Percentiles rank a stretch among this genome's conserved stretches.
These are phyloP conservation scores for Mesochorus sp. DNA, from an alignment of 2,888 invertebrate genomes.

Conservation along the genomic window DNA sequence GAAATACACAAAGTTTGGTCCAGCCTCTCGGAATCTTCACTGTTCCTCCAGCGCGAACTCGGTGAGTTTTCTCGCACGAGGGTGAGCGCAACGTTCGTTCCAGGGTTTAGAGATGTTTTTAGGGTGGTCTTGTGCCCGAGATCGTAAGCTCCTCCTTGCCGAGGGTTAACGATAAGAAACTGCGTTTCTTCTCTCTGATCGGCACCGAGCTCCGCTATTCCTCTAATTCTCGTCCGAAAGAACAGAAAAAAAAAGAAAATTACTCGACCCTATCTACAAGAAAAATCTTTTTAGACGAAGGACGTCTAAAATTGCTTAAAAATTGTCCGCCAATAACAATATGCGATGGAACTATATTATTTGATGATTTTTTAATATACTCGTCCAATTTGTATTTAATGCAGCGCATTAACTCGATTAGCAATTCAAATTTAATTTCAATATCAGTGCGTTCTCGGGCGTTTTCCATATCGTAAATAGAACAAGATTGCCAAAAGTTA, in stretches of 20 bases:
- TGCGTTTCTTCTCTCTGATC: constrained; percentile 37
- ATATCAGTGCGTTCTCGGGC: too few relatives aligned
- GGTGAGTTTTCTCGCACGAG: constrained; percentile 48
- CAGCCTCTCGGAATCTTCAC: constrained; percentile 41
- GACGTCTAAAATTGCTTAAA: too few relatives aligned
- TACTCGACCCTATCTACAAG: background rate
- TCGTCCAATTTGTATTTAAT: too few relatives aligned
- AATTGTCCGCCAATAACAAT: too few relatives aligned
- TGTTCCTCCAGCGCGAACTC: constrained; percentile 38
- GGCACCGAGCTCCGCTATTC: background rate
- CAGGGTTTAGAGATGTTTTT: constrained; percentile 49
- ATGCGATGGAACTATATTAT: too few relatives aligned
- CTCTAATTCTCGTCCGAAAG: constrained; percentile 20
- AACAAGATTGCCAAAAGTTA: too few relatives aligned
- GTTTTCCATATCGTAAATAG: too few relatives aligned
- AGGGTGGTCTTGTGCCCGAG: constrained; percentile 3
- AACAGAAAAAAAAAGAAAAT: background rate
- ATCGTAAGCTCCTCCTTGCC: constrained; percentile 38
- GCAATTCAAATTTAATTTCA: too few relatives aligned
- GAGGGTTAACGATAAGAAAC: constrained; percentile 47
- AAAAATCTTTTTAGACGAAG: background rate
- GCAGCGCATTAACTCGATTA: too few relatives aligned
- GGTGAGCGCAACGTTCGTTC: constrained; percentile 9
- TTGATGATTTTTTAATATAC: too few relatives aligned
- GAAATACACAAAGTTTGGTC: constrained; percentile 57